Conservation (phyloP, 2,888 invertebrate species). For the Acrobasis consociella region DNA sequence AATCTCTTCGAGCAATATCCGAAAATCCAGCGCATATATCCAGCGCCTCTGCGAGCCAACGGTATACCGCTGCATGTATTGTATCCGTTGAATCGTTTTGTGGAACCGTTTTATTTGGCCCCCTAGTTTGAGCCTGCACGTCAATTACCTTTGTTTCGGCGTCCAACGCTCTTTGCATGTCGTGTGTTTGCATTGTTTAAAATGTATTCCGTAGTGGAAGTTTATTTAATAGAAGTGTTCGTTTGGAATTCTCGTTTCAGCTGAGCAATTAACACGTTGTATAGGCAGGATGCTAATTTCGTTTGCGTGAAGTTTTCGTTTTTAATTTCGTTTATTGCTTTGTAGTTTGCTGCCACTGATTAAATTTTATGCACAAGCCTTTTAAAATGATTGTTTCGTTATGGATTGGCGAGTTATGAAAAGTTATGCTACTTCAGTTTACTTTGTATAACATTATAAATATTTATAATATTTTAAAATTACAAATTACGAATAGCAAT, state of each 20-base stretch:
- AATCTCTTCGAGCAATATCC: conserved; percentile 88
- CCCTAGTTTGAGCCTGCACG: conserved; percentile 66
- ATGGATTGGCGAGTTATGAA: not conserved
- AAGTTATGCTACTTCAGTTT: not conserved
- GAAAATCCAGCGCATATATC: conserved; percentile 90
- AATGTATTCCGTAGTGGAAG: conserved; percentile 53
- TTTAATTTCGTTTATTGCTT: conserved; percentile 48
- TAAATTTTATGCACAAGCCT: conserved; percentile 25
- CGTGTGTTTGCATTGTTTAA: conserved; percentile 62
- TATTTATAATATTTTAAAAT: too few relatives aligned
- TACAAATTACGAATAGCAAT: not conserved
- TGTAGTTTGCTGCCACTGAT: conserved; percentile 31
- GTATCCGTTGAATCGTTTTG: conserved; percentile 56
- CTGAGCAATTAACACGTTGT: conserved; percentile 43
- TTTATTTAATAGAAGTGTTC: conserved; percentile 46
- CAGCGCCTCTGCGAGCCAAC: conserved; percentile 82
- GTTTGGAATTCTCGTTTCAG: conserved; percentile 47
- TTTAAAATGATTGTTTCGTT: conserved; percentile 27
- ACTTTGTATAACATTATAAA: too few relatives aligned
- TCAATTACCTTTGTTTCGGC: conserved; percentile 65
- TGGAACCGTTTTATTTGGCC: conserved; percentile 56
- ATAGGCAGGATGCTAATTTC: conserved; percentile 37
- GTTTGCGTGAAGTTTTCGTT: conserved; percentile 36
- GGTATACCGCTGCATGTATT: conserved; percentile 71
- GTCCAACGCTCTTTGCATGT: conserved; percentile 66